A percentile compares a stretch with the other conserved stretches of the same genome.
Conservation (phyloP, 2,888 invertebrate species). For the Campaea margaritaria region DNA sequence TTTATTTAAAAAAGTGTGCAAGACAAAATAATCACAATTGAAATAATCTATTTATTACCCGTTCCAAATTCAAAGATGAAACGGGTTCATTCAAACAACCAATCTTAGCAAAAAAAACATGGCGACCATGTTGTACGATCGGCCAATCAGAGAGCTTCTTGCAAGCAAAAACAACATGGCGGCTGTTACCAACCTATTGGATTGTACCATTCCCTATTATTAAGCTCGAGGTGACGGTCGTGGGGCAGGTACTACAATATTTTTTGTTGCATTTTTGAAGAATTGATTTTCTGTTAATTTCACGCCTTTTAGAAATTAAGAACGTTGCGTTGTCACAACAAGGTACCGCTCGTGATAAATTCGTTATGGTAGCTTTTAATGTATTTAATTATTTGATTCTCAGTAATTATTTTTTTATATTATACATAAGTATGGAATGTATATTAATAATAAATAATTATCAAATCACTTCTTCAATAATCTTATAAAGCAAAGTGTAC, state of each 20-base stretch:
- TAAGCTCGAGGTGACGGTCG: constrained; percentile 57
- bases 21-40: background rate
- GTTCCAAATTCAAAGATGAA: constrained; percentile 39
- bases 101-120: constrained; percentile 53
- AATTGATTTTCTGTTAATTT: constrained; percentile 9
- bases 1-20: background rate
- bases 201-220: constrained; percentile 69
- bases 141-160: constrained; percentile 71
- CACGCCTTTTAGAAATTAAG: background rate
- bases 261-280: constrained; percentile 2
- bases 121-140: constrained; percentile 73
- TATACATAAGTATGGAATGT: no score
- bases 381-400: no score
- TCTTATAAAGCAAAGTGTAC: no score
- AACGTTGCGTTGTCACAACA: constrained; percentile 1
- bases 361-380: background rate
- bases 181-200: constrained; percentile 57
- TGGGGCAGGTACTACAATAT: constrained; percentile 38
- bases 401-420: background rate
- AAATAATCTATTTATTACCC: constrained; percentile 7
- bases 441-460: no score
- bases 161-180: constrained; percentile 69
- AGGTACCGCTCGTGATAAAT: background rate
- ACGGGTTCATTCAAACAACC: constrained; percentile 49
- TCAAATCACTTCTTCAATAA: no score